These are phyloP conservation scores for Ptilorrhoa leucosticta DNA, from an alignment of 2,113 vertebrate genomes.

Conservation along the genomic window DNA sequence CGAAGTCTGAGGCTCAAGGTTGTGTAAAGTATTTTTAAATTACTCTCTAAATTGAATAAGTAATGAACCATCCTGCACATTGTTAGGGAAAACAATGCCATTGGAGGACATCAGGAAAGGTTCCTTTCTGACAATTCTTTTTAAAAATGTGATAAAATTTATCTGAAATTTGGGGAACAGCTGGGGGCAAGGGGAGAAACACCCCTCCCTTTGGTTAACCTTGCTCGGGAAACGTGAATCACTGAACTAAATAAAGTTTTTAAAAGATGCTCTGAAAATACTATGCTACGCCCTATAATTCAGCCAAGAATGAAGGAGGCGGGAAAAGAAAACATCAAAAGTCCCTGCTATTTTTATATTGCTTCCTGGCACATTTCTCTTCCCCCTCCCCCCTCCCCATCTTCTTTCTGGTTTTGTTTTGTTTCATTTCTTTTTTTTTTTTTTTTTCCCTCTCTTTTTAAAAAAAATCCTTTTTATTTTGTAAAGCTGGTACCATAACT, in stretches of 20 bases:
- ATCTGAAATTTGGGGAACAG: neutral
- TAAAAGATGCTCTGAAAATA: conserved; percentile 37
- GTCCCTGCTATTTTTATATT: conserved; percentile 30
- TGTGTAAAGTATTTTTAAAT: neutral
- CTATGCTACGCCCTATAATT: conserved; percentile 37
- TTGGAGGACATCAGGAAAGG: neutral
- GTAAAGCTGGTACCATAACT: neutral
- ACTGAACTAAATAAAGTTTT: conserved; percentile 41
- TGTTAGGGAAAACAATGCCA: neutral
- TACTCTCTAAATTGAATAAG: neutral
- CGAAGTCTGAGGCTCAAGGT: neutral
- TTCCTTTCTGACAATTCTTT: conserved; percentile 24
- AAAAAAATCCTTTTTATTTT: neutral
- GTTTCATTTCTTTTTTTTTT: neutral
- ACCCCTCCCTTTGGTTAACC: neutral
- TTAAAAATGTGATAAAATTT: neutral
- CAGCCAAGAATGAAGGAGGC: conserved; percentile 9
- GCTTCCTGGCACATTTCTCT: conserved; percentile 28
- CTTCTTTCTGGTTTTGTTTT: neutral
- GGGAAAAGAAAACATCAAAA: conserved; percentile 43
- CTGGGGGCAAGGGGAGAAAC: neutral
- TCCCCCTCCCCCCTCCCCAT: neutral
- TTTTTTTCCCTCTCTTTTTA: neutral
- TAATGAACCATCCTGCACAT: neutral
- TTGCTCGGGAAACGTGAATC: conserved; percentile 41